A percentile compares a stretch with the other conserved stretches of the same genome.
phyloP scores from a whole-genome alignment of 2,888 invertebrate species.

The Acanthoscelides obtectus region DNA sequence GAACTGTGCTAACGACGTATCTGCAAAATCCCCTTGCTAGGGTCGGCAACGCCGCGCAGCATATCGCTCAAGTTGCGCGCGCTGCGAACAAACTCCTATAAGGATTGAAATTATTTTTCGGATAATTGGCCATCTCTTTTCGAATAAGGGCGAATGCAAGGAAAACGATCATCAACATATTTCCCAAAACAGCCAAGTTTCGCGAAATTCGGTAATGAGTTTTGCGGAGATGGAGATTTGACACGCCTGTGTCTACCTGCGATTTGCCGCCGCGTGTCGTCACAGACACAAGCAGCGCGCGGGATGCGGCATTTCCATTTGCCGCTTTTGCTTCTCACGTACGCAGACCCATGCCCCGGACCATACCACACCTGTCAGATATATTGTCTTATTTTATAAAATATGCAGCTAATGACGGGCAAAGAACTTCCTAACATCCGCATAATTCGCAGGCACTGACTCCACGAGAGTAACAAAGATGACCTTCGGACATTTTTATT shows the following conservation, averaged over 20 bases:
- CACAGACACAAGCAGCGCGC: not conserved
- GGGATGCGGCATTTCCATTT: not conserved
- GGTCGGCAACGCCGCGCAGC: not conserved
- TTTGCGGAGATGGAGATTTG: not conserved
- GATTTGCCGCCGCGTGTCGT: not conserved
- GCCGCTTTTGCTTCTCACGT: not conserved
- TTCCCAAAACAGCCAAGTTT: not conserved
- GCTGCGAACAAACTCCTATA: conserved; percentile 16
- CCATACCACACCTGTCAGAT: not conserved
- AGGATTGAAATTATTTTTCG: conserved; percentile 11
- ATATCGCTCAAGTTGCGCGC: conserved; percentile 13
- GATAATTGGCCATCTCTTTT: not conserved
- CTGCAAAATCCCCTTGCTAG: not conserved
- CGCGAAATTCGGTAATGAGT: not conserved
- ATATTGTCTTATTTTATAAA: not conserved
- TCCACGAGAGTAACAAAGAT: not conserved
- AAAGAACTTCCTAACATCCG: not conserved
- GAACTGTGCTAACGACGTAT: not conserved
- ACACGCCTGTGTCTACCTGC: not conserved
- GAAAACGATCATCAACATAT: not conserved
- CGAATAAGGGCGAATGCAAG: not conserved
- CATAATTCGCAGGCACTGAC: not conserved
- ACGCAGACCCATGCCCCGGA: not conserved
- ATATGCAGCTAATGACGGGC: not conserved
- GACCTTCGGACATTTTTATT: not conserved